Evolutionary conservation across 2,888 invertebrate species (phyloP), one percentile per base, ranked within the genome.

Genomic region (Netelia virgata): DNA sequence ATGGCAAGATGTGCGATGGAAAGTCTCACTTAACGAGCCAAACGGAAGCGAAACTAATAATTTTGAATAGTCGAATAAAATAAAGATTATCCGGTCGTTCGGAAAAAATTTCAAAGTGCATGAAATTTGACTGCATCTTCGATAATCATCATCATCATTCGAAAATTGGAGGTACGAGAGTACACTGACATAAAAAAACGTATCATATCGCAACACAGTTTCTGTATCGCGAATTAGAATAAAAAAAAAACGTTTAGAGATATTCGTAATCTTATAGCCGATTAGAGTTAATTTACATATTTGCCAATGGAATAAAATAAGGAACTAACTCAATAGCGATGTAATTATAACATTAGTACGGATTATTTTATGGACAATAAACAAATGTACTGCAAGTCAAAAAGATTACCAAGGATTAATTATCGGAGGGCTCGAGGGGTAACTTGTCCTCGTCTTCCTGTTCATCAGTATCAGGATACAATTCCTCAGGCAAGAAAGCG

Each of bases 301-400:
- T 36, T 47, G 53, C 75, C 50, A 82, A 78, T 50, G 43, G 53
- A 66, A 43, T 8, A 36, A 28, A 53, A 3, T 16, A 64, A 63
- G 63, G 20, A 55, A 36, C 70, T 64, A 47, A 41, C 72, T 70
- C 55, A 8, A 18, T 57, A 55, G 72, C 64, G 64, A 72, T 79
- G 43, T 8, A 64, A 18, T 70, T 75, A 66, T 69, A 66, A 78
- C 64, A 50, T 64, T 78, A 72, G 72, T 18, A 57, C 47, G 47
- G 61, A 61, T 16, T 81, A 84, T 84, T 57, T 81, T 78, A 81
- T 69, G 69, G 81, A 84, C 84, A 84, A 84, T 84, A 84, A 84
- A 81, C 53, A n/a, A 77, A 70, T 69, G 55, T 73, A 43, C 47
- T 53, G 72, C 43, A 83, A 43, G 10, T 18, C n/a, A 47, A 16